Evolutionary conservation across 2,888 invertebrate genomes (phyloP).

Genomic region (Aelia acuminata): DNA sequence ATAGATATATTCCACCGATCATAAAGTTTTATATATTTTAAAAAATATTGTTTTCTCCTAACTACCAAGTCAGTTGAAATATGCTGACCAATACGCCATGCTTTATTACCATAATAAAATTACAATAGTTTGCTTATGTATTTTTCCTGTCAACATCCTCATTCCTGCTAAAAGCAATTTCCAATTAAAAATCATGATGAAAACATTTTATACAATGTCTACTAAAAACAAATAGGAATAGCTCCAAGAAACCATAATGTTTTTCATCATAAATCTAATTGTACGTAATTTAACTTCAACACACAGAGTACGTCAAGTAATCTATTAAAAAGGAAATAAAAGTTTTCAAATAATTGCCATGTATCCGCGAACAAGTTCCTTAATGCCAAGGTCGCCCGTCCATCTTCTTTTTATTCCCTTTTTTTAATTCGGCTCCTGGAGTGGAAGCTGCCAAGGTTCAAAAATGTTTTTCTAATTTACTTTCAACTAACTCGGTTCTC

Average conservation of each 20-base stretch:
- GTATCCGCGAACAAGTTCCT: not conserved
- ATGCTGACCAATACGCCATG: not conserved
- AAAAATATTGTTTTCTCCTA: not conserved
- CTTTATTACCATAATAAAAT: not conserved
- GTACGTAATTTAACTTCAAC: not conserved
- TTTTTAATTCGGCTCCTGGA: not conserved
- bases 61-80: not conserved
- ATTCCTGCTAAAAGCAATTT: not conserved
- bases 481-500: not conserved
- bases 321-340: not conserved
- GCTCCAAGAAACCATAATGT: too few relatives aligned
- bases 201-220: not conserved
- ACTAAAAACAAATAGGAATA: not conserved
- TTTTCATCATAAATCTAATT: not conserved
- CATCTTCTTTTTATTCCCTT: slow-evolving; percentile 11
- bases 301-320: not conserved
- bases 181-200: not conserved
- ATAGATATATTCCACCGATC: too few relatives aligned
- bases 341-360: not conserved
- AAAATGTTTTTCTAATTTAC: not conserved
- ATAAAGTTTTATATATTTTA: too few relatives aligned
- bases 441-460: not conserved
- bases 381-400: not conserved
- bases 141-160: not conserved
- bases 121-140: not conserved